Evolutionary conservation across 2,113 vertebrate genomes (phyloP).

Genomic region (Rhagologus leucostigma): DNA sequence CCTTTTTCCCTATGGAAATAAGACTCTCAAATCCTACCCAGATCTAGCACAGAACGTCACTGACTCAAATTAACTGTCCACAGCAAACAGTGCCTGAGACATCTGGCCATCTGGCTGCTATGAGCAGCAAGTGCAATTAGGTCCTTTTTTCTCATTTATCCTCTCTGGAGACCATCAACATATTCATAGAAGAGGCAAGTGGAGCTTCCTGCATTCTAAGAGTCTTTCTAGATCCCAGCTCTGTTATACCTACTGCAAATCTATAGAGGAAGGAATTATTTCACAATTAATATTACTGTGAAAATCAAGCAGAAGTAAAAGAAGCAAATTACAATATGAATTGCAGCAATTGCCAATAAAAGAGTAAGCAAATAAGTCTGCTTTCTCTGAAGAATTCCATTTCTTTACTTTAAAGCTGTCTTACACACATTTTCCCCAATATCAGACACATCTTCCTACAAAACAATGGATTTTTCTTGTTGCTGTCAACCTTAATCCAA

Average conservation of each 20-base stretch:
- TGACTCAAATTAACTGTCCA: not conserved
- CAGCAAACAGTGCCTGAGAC: not conserved
- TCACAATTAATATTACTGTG: not conserved
- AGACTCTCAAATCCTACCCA: not conserved
- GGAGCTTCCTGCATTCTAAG: not conserved
- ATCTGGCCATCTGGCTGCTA: not conserved
- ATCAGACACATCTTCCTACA: not conserved
- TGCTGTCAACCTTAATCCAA: not conserved
- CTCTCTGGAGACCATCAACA: not conserved
- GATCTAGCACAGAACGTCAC: not conserved
- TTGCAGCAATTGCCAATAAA: not conserved
- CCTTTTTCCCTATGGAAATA: not conserved
- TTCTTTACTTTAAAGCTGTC: not conserved
- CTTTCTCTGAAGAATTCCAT: not conserved
- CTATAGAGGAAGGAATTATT: not conserved
- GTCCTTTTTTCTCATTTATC: not conserved
- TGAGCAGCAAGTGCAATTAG: not conserved
- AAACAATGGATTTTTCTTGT: not conserved
- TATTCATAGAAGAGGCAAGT: accelerated
- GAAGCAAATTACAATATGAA: not conserved
- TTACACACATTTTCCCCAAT: not conserved
- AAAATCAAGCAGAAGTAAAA: not conserved
- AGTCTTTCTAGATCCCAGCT: not conserved
- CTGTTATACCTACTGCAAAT: not conserved
- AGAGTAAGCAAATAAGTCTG: not conserved